Percentiles rank a stretch among this genome's conserved stretches.
phyloP scores from a whole-genome alignment of 2,888 invertebrate species.

The Diabrotica balteata region DNA sequence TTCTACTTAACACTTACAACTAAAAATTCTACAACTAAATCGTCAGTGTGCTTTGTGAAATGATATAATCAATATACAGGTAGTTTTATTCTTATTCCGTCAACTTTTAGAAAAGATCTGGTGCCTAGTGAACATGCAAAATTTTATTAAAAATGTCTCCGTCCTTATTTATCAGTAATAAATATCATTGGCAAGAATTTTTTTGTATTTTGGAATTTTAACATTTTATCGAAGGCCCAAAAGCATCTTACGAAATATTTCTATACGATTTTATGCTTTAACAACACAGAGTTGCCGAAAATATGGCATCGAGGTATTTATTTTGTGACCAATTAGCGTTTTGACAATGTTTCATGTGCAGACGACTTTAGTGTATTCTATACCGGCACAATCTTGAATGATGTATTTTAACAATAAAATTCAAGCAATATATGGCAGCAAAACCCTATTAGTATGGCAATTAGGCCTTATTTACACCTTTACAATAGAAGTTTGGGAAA shows the following conservation, averaged over 20 bases:
- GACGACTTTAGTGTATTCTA: neutral
- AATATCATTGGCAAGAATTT: slow-evolving; percentile 47
- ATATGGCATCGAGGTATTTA: no score
- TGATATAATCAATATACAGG: slow-evolving; percentile 53
- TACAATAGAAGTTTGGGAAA: no score
- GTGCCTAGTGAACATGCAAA: slow-evolving; percentile 56
- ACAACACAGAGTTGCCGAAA: no score
- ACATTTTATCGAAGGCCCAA: slow-evolving; percentile 13
- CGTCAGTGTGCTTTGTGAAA: slow-evolving; percentile 54
- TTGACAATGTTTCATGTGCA: no score
- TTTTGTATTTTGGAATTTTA: slow-evolving; percentile 22
- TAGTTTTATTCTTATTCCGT: slow-evolving; percentile 45
- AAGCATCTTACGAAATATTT: slow-evolving; percentile 13
- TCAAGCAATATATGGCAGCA: no score
- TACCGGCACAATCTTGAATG: no score
- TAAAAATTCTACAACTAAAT: slow-evolving; percentile 69
- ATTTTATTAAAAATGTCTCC: slow-evolving; percentile 48
- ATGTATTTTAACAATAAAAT: no score
- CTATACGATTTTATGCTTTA: neutral
- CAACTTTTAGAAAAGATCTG: slow-evolving; percentile 51
- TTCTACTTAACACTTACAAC: slow-evolving; percentile 71
- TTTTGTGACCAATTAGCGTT: no score
- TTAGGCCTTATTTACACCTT: no score
- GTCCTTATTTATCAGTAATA: slow-evolving; percentile 49
- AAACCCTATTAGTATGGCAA: no score